Evolutionary conservation across 2,888 invertebrate genomes (phyloP), one percentile per base, ranked within the genome.

Genomic region (Apomyelois bistriatella): DNA sequence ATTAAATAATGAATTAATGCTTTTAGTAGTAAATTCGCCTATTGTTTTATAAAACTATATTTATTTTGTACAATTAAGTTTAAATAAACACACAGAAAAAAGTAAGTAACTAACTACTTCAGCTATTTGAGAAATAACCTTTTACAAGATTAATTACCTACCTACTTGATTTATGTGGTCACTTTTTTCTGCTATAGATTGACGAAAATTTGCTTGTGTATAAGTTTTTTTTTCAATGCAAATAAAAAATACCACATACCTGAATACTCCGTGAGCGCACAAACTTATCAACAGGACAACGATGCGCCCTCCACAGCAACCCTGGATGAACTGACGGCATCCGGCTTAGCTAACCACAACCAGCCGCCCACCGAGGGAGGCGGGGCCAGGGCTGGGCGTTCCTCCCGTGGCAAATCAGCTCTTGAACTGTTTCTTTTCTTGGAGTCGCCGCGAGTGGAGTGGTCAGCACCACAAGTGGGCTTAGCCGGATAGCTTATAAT

Each of bases 361-460:
- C 81, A 58, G 64, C 78, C 81, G 79, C 87, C 87, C 82, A 80
- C 70, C 57, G 56, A 37, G 58, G 66, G 75, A 69, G 89, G 89
- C 89, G 89, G 81, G 58, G 84, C 79, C 17, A 63, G 16, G 1
- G 68, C 66, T 84, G 78, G 89, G 89, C 87, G 89, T 75, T n/a
- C n/a, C n/a, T n/a, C n/a, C n/a, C 74, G 60, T 79, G 52, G 70
- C 88, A 86, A 89, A 88, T 89, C 85, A 82, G 79, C 70, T 68
- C 60, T 68, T 72, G 65, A 57, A 58, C 56, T 58, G 71, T 65
- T 82, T 82, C 81, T 85, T 86, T 86, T 83, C 82, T 79, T 81
- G 62, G 58, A 65, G 64, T 53, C 58, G 65, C 70, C 72, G 82
- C 73, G 66, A 76, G 73, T 72, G 66, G 74, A 85, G 72, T 86